Evolutionary conservation across 2,888 invertebrate species (phyloP), one percentile per base, ranked within the genome.

Genomic region (Arrhopalites spinosus): DNA sequence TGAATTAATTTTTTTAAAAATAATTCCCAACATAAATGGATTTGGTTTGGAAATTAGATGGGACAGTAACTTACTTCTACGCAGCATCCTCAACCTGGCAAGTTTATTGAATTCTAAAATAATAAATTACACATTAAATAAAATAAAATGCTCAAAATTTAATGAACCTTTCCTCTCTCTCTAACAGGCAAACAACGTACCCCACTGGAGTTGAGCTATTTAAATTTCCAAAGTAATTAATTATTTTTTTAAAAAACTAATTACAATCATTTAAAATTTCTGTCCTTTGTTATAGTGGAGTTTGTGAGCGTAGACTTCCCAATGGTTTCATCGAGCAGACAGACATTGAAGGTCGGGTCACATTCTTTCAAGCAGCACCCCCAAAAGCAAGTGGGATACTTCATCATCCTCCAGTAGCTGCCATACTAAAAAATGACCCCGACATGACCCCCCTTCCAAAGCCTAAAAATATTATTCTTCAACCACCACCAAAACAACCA

Each of bases 181-280:
- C n/a, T n/a, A n/a, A n/a, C n/a, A n/a, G n/a, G n/a, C n/a, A 96
- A 82, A 94, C 93, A 0, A 93, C 92, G 8, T 92, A 92, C 86
- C 88, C 92, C 23, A 94, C 95, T 87, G 95, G 95, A 0, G 86
- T 92, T 64, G 94, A 96, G 87, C 89, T 95, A 66, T 87, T 95
- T 17, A 93, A 95, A 85, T 96, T 94, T 87, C 90, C 93, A 25
- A 93, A 93, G 92, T 92, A 87, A 88, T 89, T 87, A 20, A 25
- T 66, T 66, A 47, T 59, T 23, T 50, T 50, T 2, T 50, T 5
- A 50, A 3, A 20, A 17, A 20, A 15, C 7, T 50, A 50, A 17
- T 50, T 5, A 11, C 50, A 45, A 45, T 43, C 45, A 43, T 45
- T 29, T 20, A 13, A n/a, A n/a, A 29, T 15, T 30, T 7, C 27